These are phyloP conservation scores for Stichodactyla helianthus DNA, from an alignment of 64 coral and sea anemone genomes.

Conservation along the genomic window DNA sequence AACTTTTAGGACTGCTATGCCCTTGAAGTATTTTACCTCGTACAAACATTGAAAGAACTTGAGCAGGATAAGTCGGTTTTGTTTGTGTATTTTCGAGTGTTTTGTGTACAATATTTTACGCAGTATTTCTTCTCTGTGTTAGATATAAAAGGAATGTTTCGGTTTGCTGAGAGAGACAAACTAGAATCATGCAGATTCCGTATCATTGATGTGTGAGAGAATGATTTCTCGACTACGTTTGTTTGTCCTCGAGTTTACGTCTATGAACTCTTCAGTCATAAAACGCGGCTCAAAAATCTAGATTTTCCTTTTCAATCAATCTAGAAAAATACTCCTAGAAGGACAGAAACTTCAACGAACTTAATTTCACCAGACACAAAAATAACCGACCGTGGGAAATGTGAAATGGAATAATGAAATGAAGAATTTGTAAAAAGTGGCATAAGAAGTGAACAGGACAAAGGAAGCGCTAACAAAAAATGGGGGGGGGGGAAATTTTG, in stretches of 20 bases:
- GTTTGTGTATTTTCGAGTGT: not conserved
- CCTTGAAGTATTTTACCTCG: not conserved
- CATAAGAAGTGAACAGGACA: not conserved
- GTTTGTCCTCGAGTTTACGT: not conserved
- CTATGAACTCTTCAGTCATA: not conserved
- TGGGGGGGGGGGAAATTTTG: too few species aligned
- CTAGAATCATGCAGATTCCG: not conserved
- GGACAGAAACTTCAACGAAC: not conserved
- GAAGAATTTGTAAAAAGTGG: not conserved
- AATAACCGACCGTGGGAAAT: not conserved
- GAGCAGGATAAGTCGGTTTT: not conserved
- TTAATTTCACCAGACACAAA: not conserved
- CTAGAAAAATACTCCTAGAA: not conserved
- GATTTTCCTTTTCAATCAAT: not conserved
- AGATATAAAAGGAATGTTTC: not conserved
- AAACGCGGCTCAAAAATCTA: not conserved
- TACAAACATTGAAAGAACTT: slow-evolving; percentile 1
- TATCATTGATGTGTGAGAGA: not conserved
- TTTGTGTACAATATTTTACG: not conserved
- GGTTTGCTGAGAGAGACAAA: not conserved
- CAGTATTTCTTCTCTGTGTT: not conserved
- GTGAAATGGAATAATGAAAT: not conserved
- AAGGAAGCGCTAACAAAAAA: not conserved
- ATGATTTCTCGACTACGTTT: not conserved
- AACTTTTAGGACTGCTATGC: not conserved